phyloP scores from a whole-genome alignment of 2,113 vertebrate species.

The Seriola dumerili region DNA sequence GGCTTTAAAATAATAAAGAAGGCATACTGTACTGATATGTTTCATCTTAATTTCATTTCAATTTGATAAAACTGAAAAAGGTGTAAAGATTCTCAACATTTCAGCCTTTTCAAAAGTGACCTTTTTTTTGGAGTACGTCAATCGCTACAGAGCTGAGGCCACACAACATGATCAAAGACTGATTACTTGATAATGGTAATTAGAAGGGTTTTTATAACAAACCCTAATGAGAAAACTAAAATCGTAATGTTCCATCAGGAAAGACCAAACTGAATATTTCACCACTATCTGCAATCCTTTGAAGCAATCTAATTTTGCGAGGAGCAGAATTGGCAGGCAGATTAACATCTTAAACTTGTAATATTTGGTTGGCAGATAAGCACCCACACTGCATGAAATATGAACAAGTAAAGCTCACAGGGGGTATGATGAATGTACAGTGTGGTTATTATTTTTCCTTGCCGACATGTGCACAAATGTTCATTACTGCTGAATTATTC shows the following conservation, averaged over 20 bases:
- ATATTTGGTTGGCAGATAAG: constrained; percentile 54
- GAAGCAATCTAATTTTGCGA: constrained; percentile 56
- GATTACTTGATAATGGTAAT: constrained; percentile 36
- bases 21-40: not conserved
- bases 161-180: constrained; percentile 24
- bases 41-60: not conserved
- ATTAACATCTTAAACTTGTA: constrained; percentile 64
- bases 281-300: constrained; percentile 49
- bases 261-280: constrained; percentile 50
- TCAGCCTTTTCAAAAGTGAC: not conserved
- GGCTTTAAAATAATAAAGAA: not conserved
- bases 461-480: constrained; percentile 9
- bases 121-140: not conserved
- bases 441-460: constrained; percentile 18
- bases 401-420: constrained; percentile 31
- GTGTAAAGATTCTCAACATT: not conserved
- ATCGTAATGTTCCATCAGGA: constrained; percentile 49
- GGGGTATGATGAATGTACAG: constrained; percentile 16
- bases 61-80: not conserved
- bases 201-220: constrained; percentile 31
- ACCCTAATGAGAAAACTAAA: constrained; percentile 34
- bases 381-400: constrained; percentile 39
- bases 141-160: not conserved
- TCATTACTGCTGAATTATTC: constrained; percentile 37
- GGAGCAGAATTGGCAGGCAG: constrained; percentile 43